Evolutionary conservation across 2,888 invertebrate species (phyloP), one percentile per base, ranked within the genome.

Genomic region (Ochlodes sylvanus): DNA sequence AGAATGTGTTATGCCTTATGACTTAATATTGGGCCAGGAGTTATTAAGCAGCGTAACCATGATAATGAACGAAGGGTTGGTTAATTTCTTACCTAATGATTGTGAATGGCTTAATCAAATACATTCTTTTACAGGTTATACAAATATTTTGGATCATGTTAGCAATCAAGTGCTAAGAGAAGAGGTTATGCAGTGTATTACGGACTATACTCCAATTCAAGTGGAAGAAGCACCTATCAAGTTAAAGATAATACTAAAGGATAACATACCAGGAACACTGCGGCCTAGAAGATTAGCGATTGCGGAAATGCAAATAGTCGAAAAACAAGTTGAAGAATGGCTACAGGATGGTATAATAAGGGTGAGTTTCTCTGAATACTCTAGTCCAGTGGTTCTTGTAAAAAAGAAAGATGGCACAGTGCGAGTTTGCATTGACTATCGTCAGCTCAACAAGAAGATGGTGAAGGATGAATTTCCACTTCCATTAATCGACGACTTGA

Each of bases 301-400:
- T 2, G n/a, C 1, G 14, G 42, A 42, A 41, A 41, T n/a, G n/a
- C n/a, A 6, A 1, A 6, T n/a, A 42, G 7, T 42, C 3, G 42
- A 7, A 3, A 7, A 42, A 3, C 42, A 42, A 6, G n/a, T 42
- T n/a, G 2, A n/a, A 2, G 41, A 41, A 7, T 63, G 63, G 54
- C 21, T 63, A 12, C 12, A 54, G 14, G 17, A 63, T 1, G 42
- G 38, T 1, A 63, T 63, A 3, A 42, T 63, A 27, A 21, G 27
- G 12, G 41, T 42, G 1, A 63, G 63, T 42, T 55, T 42, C n/a
- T 63, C 63, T 7, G 54, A 63, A 15, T 55, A 63, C 7, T 1
- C 41, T 5, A 63, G 63, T 42, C 42, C 42, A 7, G 2, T 57
- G 1, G 62, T 62, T 15, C 2, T 62, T 4, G 62, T 62, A 0